Percentiles rank a stretch among this genome's conserved stretches.
Evolutionary conservation across 1,140 invertebrate species (phyloP).

Genomic region (Solenopsis invicta): DNA sequence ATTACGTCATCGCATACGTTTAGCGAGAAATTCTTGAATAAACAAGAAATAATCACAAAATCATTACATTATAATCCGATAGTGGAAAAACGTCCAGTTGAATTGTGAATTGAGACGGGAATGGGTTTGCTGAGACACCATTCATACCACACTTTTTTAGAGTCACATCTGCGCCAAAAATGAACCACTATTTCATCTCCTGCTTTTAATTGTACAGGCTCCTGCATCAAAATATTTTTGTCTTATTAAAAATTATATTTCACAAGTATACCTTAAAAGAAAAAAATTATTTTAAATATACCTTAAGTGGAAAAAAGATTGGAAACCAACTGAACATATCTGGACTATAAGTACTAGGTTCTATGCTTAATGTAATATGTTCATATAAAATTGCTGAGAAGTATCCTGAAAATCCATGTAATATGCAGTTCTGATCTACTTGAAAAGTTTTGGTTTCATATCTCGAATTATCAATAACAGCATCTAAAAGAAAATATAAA

Average conservation of each 20-base stretch:
- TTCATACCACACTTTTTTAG: slow-evolving; percentile 98
- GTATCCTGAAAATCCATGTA: slow-evolving; percentile 98
- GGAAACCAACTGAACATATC: slow-evolving; percentile 99
- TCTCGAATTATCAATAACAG: slow-evolving; percentile 92
- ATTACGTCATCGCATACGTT: not conserved
- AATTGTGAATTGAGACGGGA: slow-evolving; percentile 92
- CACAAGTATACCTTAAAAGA: not conserved
- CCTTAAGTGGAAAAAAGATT: slow-evolving; percentile 96
- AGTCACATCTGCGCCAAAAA: slow-evolving; percentile 94
- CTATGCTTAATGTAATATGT: slow-evolving; percentile 95
- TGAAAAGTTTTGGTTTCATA: slow-evolving; percentile 91
- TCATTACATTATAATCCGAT: slow-evolving; percentile 87
- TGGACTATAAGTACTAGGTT: slow-evolving; percentile 94
- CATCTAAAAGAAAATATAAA: slow-evolving; percentile 83
- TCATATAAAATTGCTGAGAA: slow-evolving; percentile 96
- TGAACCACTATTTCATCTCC: slow-evolving; percentile 92
- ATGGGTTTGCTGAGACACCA: slow-evolving; percentile 94
- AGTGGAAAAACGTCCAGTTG: slow-evolving; percentile 92
- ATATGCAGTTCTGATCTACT: slow-evolving; percentile 91
- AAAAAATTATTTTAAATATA: slow-evolving; percentile 82
- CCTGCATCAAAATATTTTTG: slow-evolving; percentile 87
- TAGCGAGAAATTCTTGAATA: not conserved
- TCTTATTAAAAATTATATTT: not conserved
- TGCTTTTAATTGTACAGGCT: slow-evolving; percentile 91
- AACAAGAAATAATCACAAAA: slow-evolving; percentile 27